Evolutionary conservation across 2,797 vertebrate species (phyloP), one percentile per base, ranked within the genome.

Genomic region (Perodicticus potto): DNA sequence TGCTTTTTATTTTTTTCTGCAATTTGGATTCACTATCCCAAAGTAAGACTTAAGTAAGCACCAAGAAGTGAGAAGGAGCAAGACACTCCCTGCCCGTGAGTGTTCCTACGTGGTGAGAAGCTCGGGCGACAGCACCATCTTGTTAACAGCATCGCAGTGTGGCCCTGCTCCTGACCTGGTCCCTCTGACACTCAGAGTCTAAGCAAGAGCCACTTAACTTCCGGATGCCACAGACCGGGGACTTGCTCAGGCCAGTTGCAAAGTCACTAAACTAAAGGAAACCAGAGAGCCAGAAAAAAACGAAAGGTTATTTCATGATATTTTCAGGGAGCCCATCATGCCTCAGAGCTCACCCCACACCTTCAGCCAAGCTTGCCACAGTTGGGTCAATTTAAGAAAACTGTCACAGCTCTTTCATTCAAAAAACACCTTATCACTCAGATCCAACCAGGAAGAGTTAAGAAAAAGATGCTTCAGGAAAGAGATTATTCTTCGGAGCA

Each of bases 371-470:
- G 7, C 61, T 93, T 95, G 43, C 37, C 59, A 59, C 55, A 37
- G 25, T 70, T 83, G 43, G 83, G 9, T 63, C 65, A 40, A 2
- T 86, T 80, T 82, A 84, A 92, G 43, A 37, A 97, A 95, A 87
- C 59, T 11, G 37, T 59, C 34, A 43, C n/a, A 20, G 40, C n/a
- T 69, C 80, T 76, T 95, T 93, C 59, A 81, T 67, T 93, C 43
- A 94, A 32, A 70, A 93, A 67, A 89, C 27, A 76, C 34, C 0
- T 2, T 86, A 45, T 29, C 73, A 40, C 73, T 84, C 63, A 63
- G 67, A 72, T n/a, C 40, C 40, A 78, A n/a, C 19, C 34, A 34
- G 25, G 32, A 83, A 86, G 20, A 83, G 27, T 49, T 72, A 89
- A 82, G 45, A 59, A 59, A 55, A 55, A 37, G 55, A 84, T 53